Evolutionary conservation across 2,888 invertebrate genomes (phyloP), one percentile per base, ranked within the genome.

Genomic region (Agriotes lineatus): DNA sequence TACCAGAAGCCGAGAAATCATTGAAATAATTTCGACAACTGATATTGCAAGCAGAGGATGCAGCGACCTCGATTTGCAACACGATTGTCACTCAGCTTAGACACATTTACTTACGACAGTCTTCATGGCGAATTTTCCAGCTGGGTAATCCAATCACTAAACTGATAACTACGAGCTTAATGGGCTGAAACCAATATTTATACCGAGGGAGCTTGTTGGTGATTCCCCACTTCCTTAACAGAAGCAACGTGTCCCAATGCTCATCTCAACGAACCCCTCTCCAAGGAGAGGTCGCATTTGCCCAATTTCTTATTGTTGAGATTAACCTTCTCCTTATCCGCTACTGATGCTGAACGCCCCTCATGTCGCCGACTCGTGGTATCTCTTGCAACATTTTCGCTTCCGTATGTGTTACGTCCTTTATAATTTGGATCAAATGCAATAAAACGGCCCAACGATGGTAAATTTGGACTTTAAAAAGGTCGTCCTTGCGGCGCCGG

Each of bases 91-190:
- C 42, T 20, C 7, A 18, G n/a, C n/a, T 45, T 4, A n/a, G 20
- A 45, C 45, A 45, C 45, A 50, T 20, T 14, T 61, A 61, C 61
- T 61, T 61, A 61, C 61, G 37, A 61, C 12, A 5, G 39, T 7
- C 19, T 61, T 48, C 61, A 61, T 61, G 50, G 9, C 50, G 48
- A n/a, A 2, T 30, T 25, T 50, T 16, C 20, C 6, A 18, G 45
- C 30, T 42, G 59, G 12, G 30, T 61, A 61, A 61, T 61, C 61
- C 61, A 61, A 50, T 22, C 61, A 61, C 61, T 48, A 61, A 50
- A 61, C 48, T 61, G 33, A 61, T 50, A 48, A 61, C 61, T 61
- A 48, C 35, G 19, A 19, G 45, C 20, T 35, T 56, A 45, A 61
- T 48, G 50, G 25, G 48, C 45, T 37, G 61, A 33, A 16, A 37